Conservation (phyloP, 1,140 invertebrate species). For the Nasonia giraulti region DNA sequence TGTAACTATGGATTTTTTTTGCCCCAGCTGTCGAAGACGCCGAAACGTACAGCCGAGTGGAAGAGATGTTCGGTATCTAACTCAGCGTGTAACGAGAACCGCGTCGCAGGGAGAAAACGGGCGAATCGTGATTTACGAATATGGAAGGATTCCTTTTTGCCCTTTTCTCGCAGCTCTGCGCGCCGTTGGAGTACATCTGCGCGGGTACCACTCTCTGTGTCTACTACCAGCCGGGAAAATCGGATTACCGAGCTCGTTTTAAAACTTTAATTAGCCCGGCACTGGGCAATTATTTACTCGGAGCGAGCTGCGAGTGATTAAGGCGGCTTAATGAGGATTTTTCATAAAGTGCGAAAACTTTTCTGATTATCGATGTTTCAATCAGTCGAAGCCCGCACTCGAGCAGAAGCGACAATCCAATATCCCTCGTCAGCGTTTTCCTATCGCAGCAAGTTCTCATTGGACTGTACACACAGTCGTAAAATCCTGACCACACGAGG, state of each 20-base stretch:
- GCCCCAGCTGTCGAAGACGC: neutral
- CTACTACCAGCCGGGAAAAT: neutral
- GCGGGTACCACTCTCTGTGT: no score
- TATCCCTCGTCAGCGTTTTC: no score
- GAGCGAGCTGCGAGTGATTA: neutral
- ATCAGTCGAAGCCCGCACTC: no score
- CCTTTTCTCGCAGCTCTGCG: neutral
- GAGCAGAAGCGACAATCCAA: no score
- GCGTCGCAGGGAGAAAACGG: neutral
- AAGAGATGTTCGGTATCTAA: neutral
- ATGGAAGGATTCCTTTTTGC: neutral
- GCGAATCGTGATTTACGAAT: neutral
- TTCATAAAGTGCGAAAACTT: neutral
- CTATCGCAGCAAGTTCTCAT: no score
- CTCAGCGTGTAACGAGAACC: neutral
- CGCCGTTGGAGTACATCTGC: no score
- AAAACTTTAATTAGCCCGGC: neutral
- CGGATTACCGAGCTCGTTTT: neutral
- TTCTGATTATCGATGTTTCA: no score
- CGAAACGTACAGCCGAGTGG: neutral
- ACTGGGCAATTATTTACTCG: neutral
- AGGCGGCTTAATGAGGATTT: neutral
- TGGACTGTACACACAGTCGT: neutral
- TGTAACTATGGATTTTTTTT: no score
- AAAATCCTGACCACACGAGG: neutral